Evolutionary conservation across 2,113 vertebrate genomes (phyloP).

Genomic region (Uria aalge): DNA sequence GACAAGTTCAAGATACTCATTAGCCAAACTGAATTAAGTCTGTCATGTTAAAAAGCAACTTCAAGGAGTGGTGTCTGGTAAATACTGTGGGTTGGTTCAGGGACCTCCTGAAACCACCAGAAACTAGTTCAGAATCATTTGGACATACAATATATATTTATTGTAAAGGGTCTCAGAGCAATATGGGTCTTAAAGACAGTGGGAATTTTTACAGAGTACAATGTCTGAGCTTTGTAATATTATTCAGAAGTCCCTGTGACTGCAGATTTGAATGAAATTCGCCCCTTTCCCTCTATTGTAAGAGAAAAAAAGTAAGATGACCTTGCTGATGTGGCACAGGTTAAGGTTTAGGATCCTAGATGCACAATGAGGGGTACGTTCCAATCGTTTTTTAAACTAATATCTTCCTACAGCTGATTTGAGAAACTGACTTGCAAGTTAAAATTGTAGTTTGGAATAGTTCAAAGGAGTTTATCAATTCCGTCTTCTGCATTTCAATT

Average conservation of each 20-base stretch:
- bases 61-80: neutral
- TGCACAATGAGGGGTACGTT: neutral
- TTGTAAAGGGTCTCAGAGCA: neutral
- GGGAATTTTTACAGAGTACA: neutral
- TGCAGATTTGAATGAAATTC: neutral
- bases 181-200: neutral
- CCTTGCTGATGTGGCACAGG: neutral
- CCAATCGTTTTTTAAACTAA: neutral
- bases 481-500: neutral
- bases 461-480: neutral
- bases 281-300: neutral
- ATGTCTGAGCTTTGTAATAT: neutral
- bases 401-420: neutral
- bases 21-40: neutral
- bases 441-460: neutral
- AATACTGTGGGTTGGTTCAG: neutral
- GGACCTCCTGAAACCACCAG: neutral
- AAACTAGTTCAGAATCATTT: neutral
- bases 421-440: neutral
- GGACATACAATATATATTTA: neutral
- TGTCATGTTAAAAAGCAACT: neutral
- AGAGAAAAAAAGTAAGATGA: neutral
- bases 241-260: neutral
- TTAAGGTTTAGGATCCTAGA: neutral
- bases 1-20: neutral